Conservation (phyloP, 1,140 invertebrate species). For the Papilio glaucus region DNA sequence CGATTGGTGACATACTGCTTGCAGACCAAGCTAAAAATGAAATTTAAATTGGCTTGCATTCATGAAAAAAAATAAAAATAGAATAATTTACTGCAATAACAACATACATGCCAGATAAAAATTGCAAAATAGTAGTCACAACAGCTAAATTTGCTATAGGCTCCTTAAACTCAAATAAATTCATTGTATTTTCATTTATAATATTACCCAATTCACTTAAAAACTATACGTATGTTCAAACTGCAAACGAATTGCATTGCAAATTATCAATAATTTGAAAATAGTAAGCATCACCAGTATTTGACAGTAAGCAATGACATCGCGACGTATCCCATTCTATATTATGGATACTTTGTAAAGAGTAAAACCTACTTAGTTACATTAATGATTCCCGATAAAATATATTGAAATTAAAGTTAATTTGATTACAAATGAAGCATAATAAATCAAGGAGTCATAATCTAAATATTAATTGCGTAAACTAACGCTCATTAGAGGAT, state of each 20-base stretch:
- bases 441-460: not conserved
- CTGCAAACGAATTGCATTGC: too few relatives aligned
- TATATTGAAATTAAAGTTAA: too few relatives aligned
- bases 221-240: constrained; percentile 10
- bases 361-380: too few relatives aligned
- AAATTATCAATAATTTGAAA: constrained; percentile 21
- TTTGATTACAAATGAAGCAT: too few relatives aligned
- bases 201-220: constrained; percentile 17
- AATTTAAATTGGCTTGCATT: constrained; percentile 43
- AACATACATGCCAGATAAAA: constrained; percentile 71
- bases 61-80: constrained; percentile 41
- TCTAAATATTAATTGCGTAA: not conserved
- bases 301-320: not conserved
- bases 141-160: constrained; percentile 64
- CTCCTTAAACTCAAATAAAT: constrained; percentile 53
- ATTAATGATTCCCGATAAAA: too few relatives aligned
- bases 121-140: constrained; percentile 67
- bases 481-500: too few relatives aligned
- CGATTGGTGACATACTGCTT: constrained; percentile 86
- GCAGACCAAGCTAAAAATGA: constrained; percentile 86
- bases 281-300: constrained; percentile 23
- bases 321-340: not conserved
- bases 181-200: constrained; percentile 43
- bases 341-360: not conserved
- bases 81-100: constrained; percentile 36